Conservation (phyloP, 1,140 invertebrate genomes). For the Brachionus rubens region DNA sequence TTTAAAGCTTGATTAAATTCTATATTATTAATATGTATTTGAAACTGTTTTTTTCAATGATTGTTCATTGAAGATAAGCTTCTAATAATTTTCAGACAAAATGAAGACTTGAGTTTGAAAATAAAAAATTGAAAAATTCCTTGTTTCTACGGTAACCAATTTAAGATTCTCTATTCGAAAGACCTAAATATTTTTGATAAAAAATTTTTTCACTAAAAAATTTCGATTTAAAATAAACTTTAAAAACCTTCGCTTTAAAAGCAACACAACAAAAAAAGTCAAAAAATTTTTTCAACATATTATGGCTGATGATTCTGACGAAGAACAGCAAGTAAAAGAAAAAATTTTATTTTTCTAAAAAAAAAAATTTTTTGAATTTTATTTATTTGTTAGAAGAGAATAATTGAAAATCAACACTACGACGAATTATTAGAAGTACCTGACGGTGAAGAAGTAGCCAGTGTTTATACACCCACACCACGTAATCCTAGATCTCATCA, state of each 20-base stretch:
- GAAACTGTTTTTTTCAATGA: too few relatives aligned
- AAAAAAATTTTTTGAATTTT: neutral
- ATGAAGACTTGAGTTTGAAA: too few relatives aligned
- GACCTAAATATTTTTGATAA: conserved; percentile 30
- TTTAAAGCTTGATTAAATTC: too few relatives aligned
- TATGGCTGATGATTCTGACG: conserved; percentile 47
- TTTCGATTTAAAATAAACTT: too few relatives aligned
- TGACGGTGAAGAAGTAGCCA: conserved; percentile 58
- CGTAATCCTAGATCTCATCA: conserved; percentile 46
- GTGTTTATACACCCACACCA: conserved; percentile 56
- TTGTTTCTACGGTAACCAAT: neutral
- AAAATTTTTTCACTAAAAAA: neutral
- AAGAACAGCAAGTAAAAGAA: conserved; percentile 43
- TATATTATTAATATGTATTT: too few relatives aligned
- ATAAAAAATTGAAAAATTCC: neutral
- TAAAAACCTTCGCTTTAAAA: conserved; percentile 13
- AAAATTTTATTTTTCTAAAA: neutral
- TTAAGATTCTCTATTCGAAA: conserved; percentile 9
- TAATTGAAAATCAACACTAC: conserved; percentile 55
- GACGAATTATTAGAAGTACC: conserved; percentile 54
- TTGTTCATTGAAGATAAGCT: too few relatives aligned
- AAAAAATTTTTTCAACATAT: neutral
- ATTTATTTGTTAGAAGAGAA: neutral
- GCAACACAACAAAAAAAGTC: neutral
- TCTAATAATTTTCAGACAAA: too few relatives aligned